Conservation (phyloP, 1,140 invertebrate species). For the Lepidurus couesii region DNA sequence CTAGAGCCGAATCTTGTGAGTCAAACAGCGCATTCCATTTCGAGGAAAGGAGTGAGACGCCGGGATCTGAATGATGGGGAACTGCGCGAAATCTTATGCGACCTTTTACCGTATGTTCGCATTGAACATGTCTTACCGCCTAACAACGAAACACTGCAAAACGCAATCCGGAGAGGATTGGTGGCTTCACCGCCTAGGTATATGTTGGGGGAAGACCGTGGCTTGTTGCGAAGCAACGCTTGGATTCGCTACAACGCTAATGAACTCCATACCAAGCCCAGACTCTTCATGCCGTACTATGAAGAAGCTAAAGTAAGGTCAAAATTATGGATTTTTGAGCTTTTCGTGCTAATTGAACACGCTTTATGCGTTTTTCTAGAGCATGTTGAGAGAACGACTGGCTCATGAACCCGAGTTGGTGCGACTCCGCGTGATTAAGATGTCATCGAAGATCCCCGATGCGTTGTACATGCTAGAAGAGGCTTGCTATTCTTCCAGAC, state of each 20-base stretch:
- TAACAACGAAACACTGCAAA: conserved; percentile 66
- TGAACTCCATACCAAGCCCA: conserved; percentile 73
- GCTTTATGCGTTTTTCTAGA: conserved; percentile 45
- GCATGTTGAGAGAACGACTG: conserved; percentile 74
- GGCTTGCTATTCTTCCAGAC: conserved; percentile 44
- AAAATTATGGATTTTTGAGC: conserved; percentile 11
- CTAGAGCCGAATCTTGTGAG: conserved; percentile 83
- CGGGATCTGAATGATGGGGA: conserved; percentile 79
- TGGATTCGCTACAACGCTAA: conserved; percentile 75
- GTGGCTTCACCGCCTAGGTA: conserved; percentile 78
- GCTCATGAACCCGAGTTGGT: conserved; percentile 71
- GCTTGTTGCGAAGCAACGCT: conserved; percentile 65
- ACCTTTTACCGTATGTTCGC: conserved; percentile 71
- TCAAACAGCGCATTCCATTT: conserved; percentile 83
- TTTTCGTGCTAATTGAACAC: conserved; percentile 28
- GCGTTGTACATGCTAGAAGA: conserved; percentile 88
- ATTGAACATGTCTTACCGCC: conserved; percentile 84
- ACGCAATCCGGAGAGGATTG: conserved; percentile 69
- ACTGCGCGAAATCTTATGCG: conserved; percentile 74
- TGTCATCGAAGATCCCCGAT: conserved; percentile 70
- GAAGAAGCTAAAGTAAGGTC: conserved; percentile 77
- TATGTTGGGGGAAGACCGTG: conserved; percentile 62
- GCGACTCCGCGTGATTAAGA: conserved; percentile 53
- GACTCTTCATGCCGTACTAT: conserved; percentile 87
- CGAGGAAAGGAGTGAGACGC: conserved; percentile 77